A percentile compares a stretch with the other conserved stretches of the same genome.
These are phyloP conservation scores for Varecia variegata DNA, from an alignment of 2,797 vertebrate species.

Conservation along the genomic window DNA sequence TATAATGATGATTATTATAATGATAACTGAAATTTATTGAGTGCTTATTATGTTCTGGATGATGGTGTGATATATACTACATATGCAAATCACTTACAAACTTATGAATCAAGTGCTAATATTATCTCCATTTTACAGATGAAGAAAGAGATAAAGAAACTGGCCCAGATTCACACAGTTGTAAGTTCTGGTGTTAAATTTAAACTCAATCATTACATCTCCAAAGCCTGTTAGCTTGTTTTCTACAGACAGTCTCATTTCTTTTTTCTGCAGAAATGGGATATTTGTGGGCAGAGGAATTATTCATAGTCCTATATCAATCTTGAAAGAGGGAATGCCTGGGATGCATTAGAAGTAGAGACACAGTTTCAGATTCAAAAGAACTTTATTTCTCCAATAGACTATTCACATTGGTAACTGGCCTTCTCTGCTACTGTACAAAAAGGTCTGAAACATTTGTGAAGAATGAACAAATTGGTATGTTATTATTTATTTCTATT, in stretches of 20 bases:
- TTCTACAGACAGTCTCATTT: background rate
- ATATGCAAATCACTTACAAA: background rate
- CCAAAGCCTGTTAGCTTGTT: background rate
- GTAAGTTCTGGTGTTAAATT: background rate
- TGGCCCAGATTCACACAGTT: background rate
- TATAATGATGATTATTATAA: background rate
- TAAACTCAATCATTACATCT: background rate
- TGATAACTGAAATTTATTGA: background rate
- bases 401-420: background rate
- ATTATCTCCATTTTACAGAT: background rate
- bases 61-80: background rate
- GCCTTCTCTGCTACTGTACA: background rate
- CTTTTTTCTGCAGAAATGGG: background rate
- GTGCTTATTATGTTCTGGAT: background rate
- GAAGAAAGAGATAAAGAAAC: background rate
- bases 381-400: background rate
- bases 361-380: background rate
- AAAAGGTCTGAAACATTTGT: background rate
- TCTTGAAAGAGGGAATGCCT: background rate
- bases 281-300: background rate
- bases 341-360: background rate
- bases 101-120: background rate
- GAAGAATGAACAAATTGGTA: background rate
- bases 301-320: background rate
- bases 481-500: background rate